Evolutionary conservation across 2,888 invertebrate genomes (phyloP), one percentile per base, ranked within the genome.

Genomic region (Noctua pronuba): DNA sequence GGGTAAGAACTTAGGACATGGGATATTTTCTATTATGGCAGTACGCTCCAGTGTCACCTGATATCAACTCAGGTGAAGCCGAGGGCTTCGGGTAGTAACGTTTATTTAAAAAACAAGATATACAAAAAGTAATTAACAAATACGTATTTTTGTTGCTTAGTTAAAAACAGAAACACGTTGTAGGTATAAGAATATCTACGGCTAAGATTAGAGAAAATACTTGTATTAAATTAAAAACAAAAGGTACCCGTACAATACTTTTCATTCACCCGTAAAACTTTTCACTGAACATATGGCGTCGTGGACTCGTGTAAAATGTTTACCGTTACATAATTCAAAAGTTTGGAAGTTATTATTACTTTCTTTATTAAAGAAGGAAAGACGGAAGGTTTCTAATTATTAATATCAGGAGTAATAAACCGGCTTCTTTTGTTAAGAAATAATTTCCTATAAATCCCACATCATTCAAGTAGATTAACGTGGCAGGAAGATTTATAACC

Each of bases 311-410:
- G 41, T 71, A 41, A 72, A 66, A 58, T 66, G 46, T 80, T 80
- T 73, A 66, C 49, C 35, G 46, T 79, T 64, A 28, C 35, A 49
- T 58, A 35, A 73, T 35, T 58, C 46, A 31, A 41, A 73, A 79
- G 66, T 80, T 73, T 49, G 8, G 21, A 58, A 79, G 65, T 49
- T 73, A 73, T 79, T 49, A 72, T 66, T 49, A 49, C 49, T 66
- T 66, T 58, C n/a, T 68, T 67, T 28, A 28, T 28, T 62, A 77
- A 65, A n/a, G 41, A 41, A 72, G 31, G 65, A 41, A 72, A 58
- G n/a, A 49, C 31, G 13, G 55, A 31, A 5, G 28, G 18, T 18
- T 46, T 64, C 16, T 67, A 41, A 46, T 82, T 41, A 55, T 55
- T 62, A 31, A 41, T 64, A 11, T 55, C 4, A 49, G 13, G 44